Evolutionary conservation across 1,140 invertebrate genomes (phyloP).

Genomic region (Myzus persicae): DNA sequence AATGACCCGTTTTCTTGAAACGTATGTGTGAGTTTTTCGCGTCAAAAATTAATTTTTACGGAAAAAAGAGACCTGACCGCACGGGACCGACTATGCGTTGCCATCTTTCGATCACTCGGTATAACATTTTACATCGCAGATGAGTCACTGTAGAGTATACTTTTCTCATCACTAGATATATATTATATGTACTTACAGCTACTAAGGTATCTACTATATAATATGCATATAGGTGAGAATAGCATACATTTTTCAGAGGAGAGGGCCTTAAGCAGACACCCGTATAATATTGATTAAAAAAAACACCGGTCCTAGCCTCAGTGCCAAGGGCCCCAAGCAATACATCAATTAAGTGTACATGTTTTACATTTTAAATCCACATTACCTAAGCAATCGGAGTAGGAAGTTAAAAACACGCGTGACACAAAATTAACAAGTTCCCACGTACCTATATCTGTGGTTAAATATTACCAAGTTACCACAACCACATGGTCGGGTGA

Average conservation of each 20-base stretch:
- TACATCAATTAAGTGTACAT: too few species aligned
- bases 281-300: background rate
- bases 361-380: too few species aligned
- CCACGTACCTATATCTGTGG: too few species aligned
- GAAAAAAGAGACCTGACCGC: background rate
- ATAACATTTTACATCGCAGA: background rate
- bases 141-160: background rate
- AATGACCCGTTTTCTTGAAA: slow-evolving; percentile 28
- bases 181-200: background rate
- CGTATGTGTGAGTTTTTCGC: background rate
- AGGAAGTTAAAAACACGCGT: too few species aligned
- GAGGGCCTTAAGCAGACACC: background rate
- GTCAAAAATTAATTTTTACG: background rate
- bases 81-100: background rate
- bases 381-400: too few species aligned
- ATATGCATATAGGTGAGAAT: background rate
- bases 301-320: background rate
- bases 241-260: background rate
- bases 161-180: background rate
- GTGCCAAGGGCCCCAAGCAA: too few species aligned
- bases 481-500: too few species aligned
- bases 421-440: too few species aligned
- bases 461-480: too few species aligned
- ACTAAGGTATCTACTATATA: background rate
- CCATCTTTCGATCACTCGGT: background rate